Base-by-base conservation (phyloP, 2,888 invertebrate species). In the Apamea monoglypha region DNA sequence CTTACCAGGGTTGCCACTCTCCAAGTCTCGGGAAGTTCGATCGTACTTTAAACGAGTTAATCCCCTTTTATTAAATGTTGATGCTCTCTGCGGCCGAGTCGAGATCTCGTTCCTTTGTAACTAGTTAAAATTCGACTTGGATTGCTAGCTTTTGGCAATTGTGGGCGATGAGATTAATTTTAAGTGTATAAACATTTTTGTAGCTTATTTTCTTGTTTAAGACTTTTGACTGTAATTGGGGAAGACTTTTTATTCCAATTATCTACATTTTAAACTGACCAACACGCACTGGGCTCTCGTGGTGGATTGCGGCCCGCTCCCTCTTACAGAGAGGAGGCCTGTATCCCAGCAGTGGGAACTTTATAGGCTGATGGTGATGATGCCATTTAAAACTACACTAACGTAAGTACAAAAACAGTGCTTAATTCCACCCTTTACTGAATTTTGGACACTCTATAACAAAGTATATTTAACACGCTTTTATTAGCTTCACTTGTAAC, bases 31-130 rank as follows among this genome's bases (percentile, higher is more conserved):
- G 86, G 89, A 94, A 96, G 93, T 96, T 96, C 94, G 95, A 95
- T 96, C 94, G 94, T 93, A 96, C 94, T 96, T 95, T 94, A 95
- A 95, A 95, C 93, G 95, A 96, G 95, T 96, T 96, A 95, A 95
- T 95, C 94, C 93, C 91, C 92, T 95, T 96, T 96, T 95, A 96
- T 95, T 96, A 95, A 96, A 95, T 95, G 95, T 95, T 95, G 94
- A 96, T 95, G 94, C 93, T 94, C 92, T 92, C 91, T 91, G 92
- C 89, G 92, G 91, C 91, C 87, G 91, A 83, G 90, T 86, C 87
- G 89, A 91, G 91, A 94, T 94, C 93, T 92, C 91, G 92, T 94
- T 94, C 92, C 88, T 90, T 88, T 90, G 90, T 89, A 93, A 92
- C 91, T 92, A 80, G 80, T 87, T 88, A 80, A 82, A 85, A 87